Evolutionary conservation across 2,797 vertebrate genomes (phyloP), one percentile per base, ranked within the genome.

Genomic region (Ctenosaura bakeri): DNA sequence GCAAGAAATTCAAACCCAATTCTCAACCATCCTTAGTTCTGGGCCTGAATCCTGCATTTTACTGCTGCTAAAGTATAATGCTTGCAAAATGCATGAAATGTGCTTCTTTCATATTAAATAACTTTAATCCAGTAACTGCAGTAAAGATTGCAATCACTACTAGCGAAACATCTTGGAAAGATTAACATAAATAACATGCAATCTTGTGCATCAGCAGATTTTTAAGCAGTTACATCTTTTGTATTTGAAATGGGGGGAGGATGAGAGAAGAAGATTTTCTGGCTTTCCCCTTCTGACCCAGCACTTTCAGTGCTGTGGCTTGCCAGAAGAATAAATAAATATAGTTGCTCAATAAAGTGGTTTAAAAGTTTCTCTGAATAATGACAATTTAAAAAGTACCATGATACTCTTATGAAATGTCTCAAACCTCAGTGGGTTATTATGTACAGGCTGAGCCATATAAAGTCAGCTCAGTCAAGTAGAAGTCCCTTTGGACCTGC

Each of bases 401-500:
- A 29, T 10, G 3, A 6, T 38, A 71, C 64, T 6, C 84, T 86
- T 86, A 81, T 0, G 0, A 91, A 93, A 88, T 0, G 0, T 22
- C 0, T 0, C 22, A 93, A 87, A 86, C 0, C 10, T 73, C 76
- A 46, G 56, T 9, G 16, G 0, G 0, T 83, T 59, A 64, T 83
- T 59, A 64, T 14, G 24, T 81, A 56, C 86, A 78, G 32, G 38
- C 62, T 82, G 86, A 42, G 76, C 88, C 0, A 0, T 35, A 85
- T 83, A 93, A 26, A 56, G 91, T 32, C 92, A 92, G 90, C 56
- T 88, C 6, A 6, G 82, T 46, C 91, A 90, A 88, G 56, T 3
- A 89, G 89, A 95, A 96, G 93, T 97, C 96, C 95, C 96, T 94
- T 92, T 0, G 0, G 90, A 91, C 71, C 90, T 22, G 42, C 42